Evolutionary conservation across 1,140 invertebrate species (phyloP).

Genomic region (Orchestia grillus): DNA sequence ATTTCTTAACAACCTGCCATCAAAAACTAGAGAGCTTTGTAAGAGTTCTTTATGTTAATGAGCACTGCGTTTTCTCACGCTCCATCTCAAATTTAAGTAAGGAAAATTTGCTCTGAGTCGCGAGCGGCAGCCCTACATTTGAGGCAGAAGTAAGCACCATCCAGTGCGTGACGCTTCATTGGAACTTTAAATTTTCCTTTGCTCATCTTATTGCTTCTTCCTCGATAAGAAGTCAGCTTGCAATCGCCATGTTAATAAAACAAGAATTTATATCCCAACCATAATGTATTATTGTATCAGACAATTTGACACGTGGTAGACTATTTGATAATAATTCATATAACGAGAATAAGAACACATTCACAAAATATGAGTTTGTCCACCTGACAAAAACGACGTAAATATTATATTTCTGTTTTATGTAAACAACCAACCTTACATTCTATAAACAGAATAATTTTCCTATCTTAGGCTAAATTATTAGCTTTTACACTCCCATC

Average conservation of each 20-base stretch:
- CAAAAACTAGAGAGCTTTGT: too few species aligned
- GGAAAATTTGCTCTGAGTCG: too few species aligned
- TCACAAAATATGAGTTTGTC: neutral
- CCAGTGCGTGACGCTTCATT: too few species aligned
- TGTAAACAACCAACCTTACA: neutral
- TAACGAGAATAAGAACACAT: constrained; percentile 21
- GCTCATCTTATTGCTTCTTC: too few species aligned
- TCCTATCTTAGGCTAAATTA: neutral
- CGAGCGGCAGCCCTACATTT: too few species aligned
- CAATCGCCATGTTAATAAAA: neutral
- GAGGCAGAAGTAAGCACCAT: too few species aligned
- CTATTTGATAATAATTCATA: constrained; percentile 13
- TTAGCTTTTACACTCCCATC: neutral
- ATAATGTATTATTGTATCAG: constrained; percentile 37
- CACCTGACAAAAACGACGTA: neutral
- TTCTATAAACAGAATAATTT: neutral
- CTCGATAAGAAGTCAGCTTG: too few species aligned
- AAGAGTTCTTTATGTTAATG: too few species aligned
- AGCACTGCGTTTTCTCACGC: too few species aligned
- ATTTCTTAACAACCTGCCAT: too few species aligned
- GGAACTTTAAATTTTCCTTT: too few species aligned
- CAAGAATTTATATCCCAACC: neutral
- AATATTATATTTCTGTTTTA: neutral
- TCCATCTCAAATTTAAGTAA: too few species aligned
- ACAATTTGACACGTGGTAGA: neutral